A percentile compares a stretch with the other conserved stretches of the same genome.
Evolutionary conservation across 2,888 invertebrate genomes (phyloP).

Genomic region (Nomada lathburiana): DNA sequence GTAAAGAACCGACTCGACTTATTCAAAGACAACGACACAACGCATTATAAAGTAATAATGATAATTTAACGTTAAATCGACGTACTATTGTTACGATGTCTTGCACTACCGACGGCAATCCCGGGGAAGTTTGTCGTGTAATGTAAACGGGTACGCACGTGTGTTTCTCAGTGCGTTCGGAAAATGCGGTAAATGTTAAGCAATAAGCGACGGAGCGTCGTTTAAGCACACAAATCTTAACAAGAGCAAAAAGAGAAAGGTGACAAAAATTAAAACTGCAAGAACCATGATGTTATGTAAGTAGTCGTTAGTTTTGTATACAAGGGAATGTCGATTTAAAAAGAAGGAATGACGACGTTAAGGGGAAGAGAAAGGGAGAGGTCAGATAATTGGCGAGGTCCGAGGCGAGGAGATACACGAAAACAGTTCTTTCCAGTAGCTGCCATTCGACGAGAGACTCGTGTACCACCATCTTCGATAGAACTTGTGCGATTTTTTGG

Average conservation of each 20-base stretch:
- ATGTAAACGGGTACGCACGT: conserved; percentile 17
- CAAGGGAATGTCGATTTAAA: conserved; percentile 61
- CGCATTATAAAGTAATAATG: conserved; percentile 83
- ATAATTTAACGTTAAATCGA: conserved; percentile 73
- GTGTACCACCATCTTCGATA: conserved; percentile 68
- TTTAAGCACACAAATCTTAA: conserved; percentile 11
- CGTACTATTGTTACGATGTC: conserved; percentile 72
- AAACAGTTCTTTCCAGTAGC: conserved; percentile 73
- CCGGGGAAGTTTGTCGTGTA: conserved; percentile 45
- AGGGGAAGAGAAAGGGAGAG: conserved; percentile 46
- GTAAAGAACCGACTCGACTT: conserved; percentile 77
- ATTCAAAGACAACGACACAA: conserved; percentile 84
- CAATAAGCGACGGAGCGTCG: conserved; percentile 66
- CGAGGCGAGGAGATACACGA: conserved; percentile 34
- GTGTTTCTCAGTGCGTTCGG: conserved; percentile 25
- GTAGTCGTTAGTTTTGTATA: conserved; percentile 81
- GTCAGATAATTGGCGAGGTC: conserved; percentile 39
- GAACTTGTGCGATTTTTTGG: conserved; percentile 78
- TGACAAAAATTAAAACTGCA: conserved; percentile 37
- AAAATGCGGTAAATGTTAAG: conserved; percentile 55
- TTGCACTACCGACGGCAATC: conserved; percentile 46
- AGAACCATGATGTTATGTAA: conserved; percentile 68
- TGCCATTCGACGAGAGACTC: conserved; percentile 73
- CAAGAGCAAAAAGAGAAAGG: neutral
- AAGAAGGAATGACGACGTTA: conserved; percentile 25